Evolutionary conservation across 2,888 invertebrate species (phyloP).

Genomic region (Ommatoiulus sabulosus): DNA sequence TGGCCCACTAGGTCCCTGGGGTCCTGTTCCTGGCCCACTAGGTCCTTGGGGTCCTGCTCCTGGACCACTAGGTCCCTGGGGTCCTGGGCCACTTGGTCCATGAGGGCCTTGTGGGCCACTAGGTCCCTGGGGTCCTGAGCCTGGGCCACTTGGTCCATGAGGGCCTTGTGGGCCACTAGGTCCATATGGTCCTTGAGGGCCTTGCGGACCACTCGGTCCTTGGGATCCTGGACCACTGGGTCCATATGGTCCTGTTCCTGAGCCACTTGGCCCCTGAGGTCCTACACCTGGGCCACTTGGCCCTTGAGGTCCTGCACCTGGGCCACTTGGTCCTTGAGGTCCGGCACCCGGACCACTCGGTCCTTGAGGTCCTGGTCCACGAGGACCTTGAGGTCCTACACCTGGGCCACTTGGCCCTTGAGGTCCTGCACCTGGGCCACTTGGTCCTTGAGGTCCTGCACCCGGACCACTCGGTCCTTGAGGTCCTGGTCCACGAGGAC

Average conservation of each 20-base stretch:
- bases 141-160: conserved; percentile 29
- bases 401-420: conserved; percentile 8
- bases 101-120: too few species aligned
- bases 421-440: not conserved
- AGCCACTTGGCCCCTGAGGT: not conserved
- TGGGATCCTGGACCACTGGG: not conserved
- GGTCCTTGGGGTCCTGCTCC: too few species aligned
- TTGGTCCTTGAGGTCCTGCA: conserved; percentile 50
- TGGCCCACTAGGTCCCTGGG: too few species aligned
- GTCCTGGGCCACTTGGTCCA: too few species aligned
- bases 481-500: conserved; percentile 53
- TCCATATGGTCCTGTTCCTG: not conserved
- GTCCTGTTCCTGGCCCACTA: too few species aligned
- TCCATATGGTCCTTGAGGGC: not conserved
- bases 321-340: not conserved
- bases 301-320: not conserved
- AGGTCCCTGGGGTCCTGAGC: not conserved
- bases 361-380: not conserved
- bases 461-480: conserved; percentile 12
- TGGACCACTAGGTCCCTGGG: too few species aligned
- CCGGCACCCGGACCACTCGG: not conserved
- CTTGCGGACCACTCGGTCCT: not conserved
- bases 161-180: not conserved
- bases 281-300: not conserved
- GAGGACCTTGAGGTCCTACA: conserved; percentile 38